Evolutionary conservation across 1,140 invertebrate genomes (phyloP).

Genomic region (Sarcophaga peregrina): DNA sequence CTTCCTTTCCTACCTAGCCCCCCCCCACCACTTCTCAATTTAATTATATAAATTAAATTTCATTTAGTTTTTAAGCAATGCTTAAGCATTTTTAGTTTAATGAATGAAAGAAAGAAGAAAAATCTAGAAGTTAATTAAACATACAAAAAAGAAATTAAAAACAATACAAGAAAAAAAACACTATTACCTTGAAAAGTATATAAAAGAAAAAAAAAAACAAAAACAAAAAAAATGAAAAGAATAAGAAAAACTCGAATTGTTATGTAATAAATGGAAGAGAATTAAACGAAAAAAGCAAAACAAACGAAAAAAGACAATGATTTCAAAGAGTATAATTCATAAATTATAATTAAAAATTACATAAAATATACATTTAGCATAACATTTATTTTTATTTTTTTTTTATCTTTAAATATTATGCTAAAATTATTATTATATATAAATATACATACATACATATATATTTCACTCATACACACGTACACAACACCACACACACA

Average conservation of each 20-base stretch:
- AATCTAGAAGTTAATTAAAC: too few species aligned
- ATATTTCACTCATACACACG: background rate
- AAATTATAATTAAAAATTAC: background rate
- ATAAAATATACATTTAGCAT: too few species aligned
- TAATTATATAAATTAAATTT: slow-evolving; percentile 29
- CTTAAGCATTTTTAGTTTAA: slow-evolving; percentile 33
- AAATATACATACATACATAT: too few species aligned
- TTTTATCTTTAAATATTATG: slow-evolving; percentile 28
- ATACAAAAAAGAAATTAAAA: slow-evolving; percentile 2
- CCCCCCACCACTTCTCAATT: background rate
- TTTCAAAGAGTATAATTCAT: slow-evolving; percentile 33
- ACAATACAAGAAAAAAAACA: slow-evolving; percentile 10
- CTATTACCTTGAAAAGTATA: slow-evolving; percentile 27
- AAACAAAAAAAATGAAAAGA: too few species aligned
- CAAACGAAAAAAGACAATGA: slow-evolving; percentile 42
- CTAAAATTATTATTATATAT: background rate
- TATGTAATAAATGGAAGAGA: slow-evolving; percentile 53
- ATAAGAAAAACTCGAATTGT: slow-evolving; percentile 48
- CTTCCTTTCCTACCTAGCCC: too few species aligned
- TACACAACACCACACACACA: slow-evolving; percentile 24
- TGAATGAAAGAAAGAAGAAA: background rate
- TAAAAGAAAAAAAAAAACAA: background rate
- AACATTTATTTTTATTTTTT: background rate
- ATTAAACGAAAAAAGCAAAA: slow-evolving; percentile 46
- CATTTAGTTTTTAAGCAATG: slow-evolving; percentile 24